phyloP scores from a whole-genome alignment of 2,888 invertebrate genomes.

The Stenolophus ochropezus region DNA sequence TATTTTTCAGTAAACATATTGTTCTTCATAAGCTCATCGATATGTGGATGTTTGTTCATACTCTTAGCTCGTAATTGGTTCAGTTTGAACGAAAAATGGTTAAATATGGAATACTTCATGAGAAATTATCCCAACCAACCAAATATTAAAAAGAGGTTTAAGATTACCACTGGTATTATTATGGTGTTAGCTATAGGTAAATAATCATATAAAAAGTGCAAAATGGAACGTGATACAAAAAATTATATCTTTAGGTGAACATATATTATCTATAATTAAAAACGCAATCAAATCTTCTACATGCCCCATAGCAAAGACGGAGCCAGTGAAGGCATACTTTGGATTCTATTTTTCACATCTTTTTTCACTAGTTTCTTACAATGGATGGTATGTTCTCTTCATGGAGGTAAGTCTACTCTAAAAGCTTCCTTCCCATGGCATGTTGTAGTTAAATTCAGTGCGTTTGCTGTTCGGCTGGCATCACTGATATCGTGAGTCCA shows the following conservation, averaged over 20 bases:
- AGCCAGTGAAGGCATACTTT: slow-evolving; percentile 66
- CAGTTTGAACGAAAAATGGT: slow-evolving; percentile 68
- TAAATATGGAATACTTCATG: slow-evolving; percentile 68
- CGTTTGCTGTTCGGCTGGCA: no score
- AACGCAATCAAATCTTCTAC: slow-evolving; percentile 64
- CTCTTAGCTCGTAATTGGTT: slow-evolving; percentile 66
- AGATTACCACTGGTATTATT: slow-evolving; percentile 67
- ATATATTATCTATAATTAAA: slow-evolving; percentile 68
- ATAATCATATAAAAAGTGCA: neutral
- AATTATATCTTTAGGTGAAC: slow-evolving; percentile 66
- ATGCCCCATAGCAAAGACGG: slow-evolving; percentile 64
- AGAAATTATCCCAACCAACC: slow-evolving; percentile 66
- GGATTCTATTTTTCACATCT: slow-evolving; percentile 73
- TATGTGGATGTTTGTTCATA: slow-evolving; percentile 66
- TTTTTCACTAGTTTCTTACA: slow-evolving; percentile 70
- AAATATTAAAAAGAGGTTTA: slow-evolving; percentile 66
- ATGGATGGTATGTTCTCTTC: slow-evolving; percentile 73
- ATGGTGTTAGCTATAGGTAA: slow-evolving; percentile 69
- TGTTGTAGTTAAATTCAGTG: no score
- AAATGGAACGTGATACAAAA: neutral
- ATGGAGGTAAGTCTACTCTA: slow-evolving; percentile 70
- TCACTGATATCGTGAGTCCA: no score
- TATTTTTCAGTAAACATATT: slow-evolving; percentile 67
- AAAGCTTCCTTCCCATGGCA: no score
- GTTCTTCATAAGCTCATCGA: slow-evolving; percentile 68